Conservation (phyloP, 2,113 vertebrate genomes). For the Melospiza melodia region DNA sequence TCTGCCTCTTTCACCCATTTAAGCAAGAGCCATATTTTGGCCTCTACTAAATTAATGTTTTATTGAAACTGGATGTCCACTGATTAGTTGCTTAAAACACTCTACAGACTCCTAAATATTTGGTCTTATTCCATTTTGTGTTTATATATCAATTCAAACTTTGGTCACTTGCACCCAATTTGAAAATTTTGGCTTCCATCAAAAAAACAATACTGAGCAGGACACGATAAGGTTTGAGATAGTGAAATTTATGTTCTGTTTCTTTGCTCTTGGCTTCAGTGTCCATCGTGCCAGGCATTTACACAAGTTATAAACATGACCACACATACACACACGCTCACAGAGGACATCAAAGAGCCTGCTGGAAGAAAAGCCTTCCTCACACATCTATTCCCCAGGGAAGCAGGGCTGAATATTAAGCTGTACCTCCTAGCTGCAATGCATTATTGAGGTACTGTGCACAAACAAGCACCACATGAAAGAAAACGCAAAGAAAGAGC, state of each 20-base stretch:
- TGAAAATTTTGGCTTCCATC: slow-evolving; percentile 7
- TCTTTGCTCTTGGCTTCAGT: neutral
- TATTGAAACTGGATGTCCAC: neutral
- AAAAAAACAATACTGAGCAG: neutral
- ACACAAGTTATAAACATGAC: neutral
- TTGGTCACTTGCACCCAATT: neutral
- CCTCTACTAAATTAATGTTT: neutral
- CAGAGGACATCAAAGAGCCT: neutral
- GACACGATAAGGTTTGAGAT: neutral
- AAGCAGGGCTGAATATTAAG: neutral
- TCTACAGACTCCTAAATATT: slow-evolving; percentile 3
- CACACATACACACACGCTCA: neutral
- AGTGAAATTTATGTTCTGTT: slow-evolving; percentile 8
- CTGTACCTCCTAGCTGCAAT: neutral
- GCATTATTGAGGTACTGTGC: neutral
- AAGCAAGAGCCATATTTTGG: neutral
- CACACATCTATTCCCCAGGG: neutral
- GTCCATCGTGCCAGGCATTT: neutral
- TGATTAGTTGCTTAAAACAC: neutral
- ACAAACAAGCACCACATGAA: neutral
- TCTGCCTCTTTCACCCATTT: neutral
- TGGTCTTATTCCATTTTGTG: neutral
- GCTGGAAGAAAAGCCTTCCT: neutral
- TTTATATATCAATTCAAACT: slow-evolving; percentile 21
- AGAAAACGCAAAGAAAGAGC: neutral